phyloP scores from a whole-genome alignment of 2,113 vertebrate genomes.

The Anolis sagrei region DNA sequence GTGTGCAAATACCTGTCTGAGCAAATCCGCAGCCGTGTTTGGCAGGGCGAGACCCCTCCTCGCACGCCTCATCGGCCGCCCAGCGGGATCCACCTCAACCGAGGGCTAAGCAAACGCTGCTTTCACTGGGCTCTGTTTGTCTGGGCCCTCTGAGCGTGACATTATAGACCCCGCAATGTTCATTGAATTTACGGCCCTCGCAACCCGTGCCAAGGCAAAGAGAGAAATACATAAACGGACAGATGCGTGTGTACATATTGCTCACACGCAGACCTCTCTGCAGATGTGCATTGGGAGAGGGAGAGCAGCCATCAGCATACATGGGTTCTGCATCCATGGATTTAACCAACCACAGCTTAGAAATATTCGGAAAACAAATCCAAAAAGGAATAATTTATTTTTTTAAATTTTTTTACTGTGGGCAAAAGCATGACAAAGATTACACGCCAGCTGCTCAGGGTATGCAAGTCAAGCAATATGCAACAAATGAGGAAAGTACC shows the following conservation, averaged over 20 bases:
- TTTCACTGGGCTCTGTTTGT: conserved; percentile 13
- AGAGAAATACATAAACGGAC: fast-evolving
- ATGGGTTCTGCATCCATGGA: no score
- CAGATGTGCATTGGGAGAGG: no score
- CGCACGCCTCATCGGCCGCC: conserved; percentile 24
- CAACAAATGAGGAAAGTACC: no score
- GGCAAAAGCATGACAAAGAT: no score
- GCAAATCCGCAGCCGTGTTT: not conserved
- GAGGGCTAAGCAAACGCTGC: not conserved
- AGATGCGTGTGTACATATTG: not conserved
- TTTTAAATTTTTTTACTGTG: no score
- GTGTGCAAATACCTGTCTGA: not conserved
- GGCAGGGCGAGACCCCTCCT: not conserved
- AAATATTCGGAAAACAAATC: no score
- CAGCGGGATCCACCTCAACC: conserved; percentile 24
- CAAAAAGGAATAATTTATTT: no score
- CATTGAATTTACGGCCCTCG: not conserved
- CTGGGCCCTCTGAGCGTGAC: not conserved
- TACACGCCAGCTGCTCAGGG: no score
- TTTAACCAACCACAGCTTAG: no score
- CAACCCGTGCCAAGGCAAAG: not conserved
- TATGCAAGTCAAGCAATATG: no score
- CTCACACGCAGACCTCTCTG: no score
- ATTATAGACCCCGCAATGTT: not conserved
- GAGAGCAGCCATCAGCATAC: no score